A percentile compares a stretch with the other conserved stretches of the same genome.
Conservation (phyloP, 2,888 invertebrate species). For the Ecliptopera silaceata region DNA sequence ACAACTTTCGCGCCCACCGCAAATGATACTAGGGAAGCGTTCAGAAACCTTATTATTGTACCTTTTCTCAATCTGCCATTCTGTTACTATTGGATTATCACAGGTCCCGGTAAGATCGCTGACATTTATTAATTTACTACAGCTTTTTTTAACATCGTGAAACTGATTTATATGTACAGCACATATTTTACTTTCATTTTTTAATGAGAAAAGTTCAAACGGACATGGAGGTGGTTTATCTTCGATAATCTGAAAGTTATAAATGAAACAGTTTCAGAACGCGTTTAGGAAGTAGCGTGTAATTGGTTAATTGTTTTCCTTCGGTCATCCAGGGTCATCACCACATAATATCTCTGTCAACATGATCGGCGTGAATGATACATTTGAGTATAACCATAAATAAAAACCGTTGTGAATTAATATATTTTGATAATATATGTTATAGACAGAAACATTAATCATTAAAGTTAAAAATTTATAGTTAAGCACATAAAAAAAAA, state of each 20-base stretch:
- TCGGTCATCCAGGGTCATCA: too few relatives aligned
- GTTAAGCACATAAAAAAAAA: too few relatives aligned
- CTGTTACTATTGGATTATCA: constrained; percentile 59
- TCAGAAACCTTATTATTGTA: constrained; percentile 36
- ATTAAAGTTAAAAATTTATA: too few relatives aligned
- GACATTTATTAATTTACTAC: constrained; percentile 44
- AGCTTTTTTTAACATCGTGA: constrained; percentile 23
- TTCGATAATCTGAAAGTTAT: constrained; percentile 53
- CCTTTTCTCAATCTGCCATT: constrained; percentile 42
- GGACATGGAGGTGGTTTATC: constrained; percentile 56
- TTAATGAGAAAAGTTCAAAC: constrained; percentile 55
- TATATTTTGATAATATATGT: too few relatives aligned
- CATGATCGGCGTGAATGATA: too few relatives aligned
- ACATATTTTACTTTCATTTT: constrained; percentile 46
- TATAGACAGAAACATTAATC: too few relatives aligned
- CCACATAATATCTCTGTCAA: too few relatives aligned
- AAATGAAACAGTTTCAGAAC: constrained; percentile 24
- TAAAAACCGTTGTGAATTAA: too few relatives aligned
- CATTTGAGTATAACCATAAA: too few relatives aligned
- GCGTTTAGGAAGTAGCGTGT: constrained; percentile 12
- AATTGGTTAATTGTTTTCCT: too few relatives aligned
- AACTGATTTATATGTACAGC: constrained; percentile 40
- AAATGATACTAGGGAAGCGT: constrained; percentile 45
- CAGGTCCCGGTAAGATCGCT: constrained; percentile 48
- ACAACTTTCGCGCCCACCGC: constrained; percentile 52